phyloP scores from a whole-genome alignment of 1,140 invertebrate genomes.

The Ectropis grisescens region DNA sequence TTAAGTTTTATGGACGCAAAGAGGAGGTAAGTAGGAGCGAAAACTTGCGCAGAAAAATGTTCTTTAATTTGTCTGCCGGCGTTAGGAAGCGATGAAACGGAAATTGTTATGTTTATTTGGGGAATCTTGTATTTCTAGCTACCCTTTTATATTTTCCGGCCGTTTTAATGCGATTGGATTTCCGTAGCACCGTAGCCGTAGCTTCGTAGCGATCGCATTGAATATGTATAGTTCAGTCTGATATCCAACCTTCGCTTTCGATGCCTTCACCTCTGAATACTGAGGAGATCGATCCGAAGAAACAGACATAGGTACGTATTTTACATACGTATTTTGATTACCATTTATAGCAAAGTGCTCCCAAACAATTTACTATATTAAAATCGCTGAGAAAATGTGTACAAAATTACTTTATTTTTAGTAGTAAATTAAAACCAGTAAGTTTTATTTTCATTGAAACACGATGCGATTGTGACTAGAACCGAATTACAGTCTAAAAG shows the following conservation, averaged over 20 bases:
- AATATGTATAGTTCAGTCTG: conserved; percentile 32
- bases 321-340: conserved; percentile 1
- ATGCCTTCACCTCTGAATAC: conserved; percentile 17
- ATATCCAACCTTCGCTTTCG: conserved; percentile 23
- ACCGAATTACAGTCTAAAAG: too few relatives aligned
- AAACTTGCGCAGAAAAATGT: conserved; percentile 51
- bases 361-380: too few relatives aligned
- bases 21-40: conserved; percentile 40
- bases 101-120: conserved; percentile 62
- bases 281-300: conserved; percentile 17
- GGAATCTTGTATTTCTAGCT: conserved; percentile 36
- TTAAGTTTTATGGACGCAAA: conserved; percentile 60
- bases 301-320: conserved; percentile 9
- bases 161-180: conserved; percentile 57
- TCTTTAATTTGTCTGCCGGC: conserved; percentile 59
- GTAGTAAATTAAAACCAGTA: too few relatives aligned
- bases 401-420: too few relatives aligned
- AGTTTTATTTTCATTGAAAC: too few relatives aligned
- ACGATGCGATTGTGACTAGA: too few relatives aligned
- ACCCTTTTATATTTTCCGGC: conserved; percentile 36
- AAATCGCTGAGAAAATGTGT: too few relatives aligned
- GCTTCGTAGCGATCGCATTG: conserved; percentile 24
- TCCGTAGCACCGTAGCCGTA: conserved; percentile 17
- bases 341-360: too few relatives aligned
- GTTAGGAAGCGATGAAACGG: conserved; percentile 48